Conservation (phyloP, 2,797 vertebrate genomes). For the Emys orbicularis region DNA sequence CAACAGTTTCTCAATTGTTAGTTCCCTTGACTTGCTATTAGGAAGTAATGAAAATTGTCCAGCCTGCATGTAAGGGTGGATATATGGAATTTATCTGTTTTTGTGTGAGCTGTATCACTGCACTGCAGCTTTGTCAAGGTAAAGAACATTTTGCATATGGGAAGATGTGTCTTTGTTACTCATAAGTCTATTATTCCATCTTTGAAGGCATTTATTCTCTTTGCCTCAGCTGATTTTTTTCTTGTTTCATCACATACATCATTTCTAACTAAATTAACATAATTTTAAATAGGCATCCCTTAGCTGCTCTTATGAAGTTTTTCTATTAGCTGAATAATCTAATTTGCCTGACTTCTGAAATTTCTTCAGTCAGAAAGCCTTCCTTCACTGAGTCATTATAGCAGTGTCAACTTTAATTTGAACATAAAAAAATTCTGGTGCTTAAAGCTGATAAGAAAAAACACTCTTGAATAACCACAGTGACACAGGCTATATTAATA, state of each 20-base stretch:
- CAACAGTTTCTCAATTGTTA: not conserved
- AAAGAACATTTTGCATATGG: not conserved
- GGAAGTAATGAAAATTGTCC: not conserved
- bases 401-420: constrained; percentile 33
- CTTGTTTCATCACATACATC: rapidly evolving
- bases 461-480: not conserved
- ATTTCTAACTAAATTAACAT: not conserved
- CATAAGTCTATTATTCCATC: not conserved
- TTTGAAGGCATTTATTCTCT: not conserved
- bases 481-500: constrained; percentile 14
- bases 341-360: not conserved
- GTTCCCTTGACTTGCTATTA: not conserved
- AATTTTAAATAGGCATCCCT: not conserved
- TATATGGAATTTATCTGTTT: not conserved
- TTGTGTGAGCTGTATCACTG: not conserved
- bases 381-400: not conserved
- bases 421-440: not conserved
- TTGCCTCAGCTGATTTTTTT: not conserved
- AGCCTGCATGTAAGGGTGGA: not conserved
- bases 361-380: not conserved
- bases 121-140: not conserved
- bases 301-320: not conserved
- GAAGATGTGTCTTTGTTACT: not conserved
- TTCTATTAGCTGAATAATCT: not conserved
- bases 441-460: constrained; percentile 6